Base-by-base conservation (phyloP, 2,113 vertebrate genomes). In the Alligator mississippiensis region DNA sequence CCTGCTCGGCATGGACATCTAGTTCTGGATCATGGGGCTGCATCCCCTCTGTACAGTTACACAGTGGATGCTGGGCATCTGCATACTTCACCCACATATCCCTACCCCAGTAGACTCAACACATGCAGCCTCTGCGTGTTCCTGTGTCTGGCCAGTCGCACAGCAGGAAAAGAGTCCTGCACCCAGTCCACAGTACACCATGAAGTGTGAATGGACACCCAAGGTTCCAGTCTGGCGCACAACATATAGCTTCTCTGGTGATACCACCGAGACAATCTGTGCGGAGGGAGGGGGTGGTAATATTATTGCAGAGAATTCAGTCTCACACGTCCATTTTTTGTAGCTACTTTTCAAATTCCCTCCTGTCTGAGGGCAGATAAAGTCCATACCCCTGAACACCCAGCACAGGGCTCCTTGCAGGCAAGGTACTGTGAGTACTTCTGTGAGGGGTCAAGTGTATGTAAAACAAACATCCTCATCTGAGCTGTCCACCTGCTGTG, bases 191-290 rank as follows among this genome's bases (percentile, higher is more conserved):
- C 17, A 25, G 11, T 17, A 1, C n/a, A 4, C n/a, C 58, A 5
- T 58, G 60, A 61, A 82, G 58, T 2, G 1, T 63, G 30, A 0
- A 1, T 21, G 80, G 19, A 68, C 0, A 0, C 21, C 64, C 21
- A 3, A 12, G 19, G 22, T 30, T 24, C 7, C 13, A 18, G 15
- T 30, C 66, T 63, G 66, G 54, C 55, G 0, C 62, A 11, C 64
- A 38, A 9, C 0, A 1, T 62, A 21, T 14, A 12, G 57, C 28
- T 66, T 59, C 54, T 38, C 1, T 75, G 8, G 55, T 22, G 84
- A 2, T 22, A 2, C 27, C 25, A 24, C 68, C 21, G 6, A 75
- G 59, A 77, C 72, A 76, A 59, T 75, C 60, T 70, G 70, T 21
- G 5, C 57, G 6, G 18, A 25, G 60, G 15, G 59, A 84, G 63